phyloP scores from a whole-genome alignment of 1,140 invertebrate genomes.

The Mamestra configurata region DNA sequence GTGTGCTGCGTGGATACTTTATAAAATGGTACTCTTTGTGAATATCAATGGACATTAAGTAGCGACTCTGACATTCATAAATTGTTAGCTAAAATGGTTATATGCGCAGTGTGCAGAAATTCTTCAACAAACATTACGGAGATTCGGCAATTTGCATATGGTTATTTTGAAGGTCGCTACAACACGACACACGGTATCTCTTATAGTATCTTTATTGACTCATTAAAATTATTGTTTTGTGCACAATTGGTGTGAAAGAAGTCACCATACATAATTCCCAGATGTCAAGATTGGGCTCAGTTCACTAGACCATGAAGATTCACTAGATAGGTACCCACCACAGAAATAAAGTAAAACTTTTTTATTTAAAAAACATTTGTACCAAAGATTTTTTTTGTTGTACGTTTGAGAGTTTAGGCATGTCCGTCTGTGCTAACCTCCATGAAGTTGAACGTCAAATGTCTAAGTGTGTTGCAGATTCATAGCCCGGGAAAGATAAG shows the following conservation, averaged over 20 bases:
- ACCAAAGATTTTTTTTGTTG: too few species aligned
- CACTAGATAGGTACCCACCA: too few species aligned
- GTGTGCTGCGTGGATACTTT: not conserved
- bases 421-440: too few species aligned
- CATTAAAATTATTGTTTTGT: not conserved
- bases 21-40: constrained; percentile 28
- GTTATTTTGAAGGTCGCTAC: constrained; percentile 2
- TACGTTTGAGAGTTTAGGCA: too few species aligned
- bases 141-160: constrained; percentile 26
- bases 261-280: too few species aligned
- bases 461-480: too few species aligned
- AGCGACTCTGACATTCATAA: constrained; percentile 27
- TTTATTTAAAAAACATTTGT: too few species aligned
- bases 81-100: constrained; percentile 44
- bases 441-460: too few species aligned
- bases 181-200: not conserved
- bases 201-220: not conserved
- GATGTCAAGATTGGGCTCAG: too few species aligned
- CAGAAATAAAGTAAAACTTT: too few species aligned
- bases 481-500: too few species aligned
- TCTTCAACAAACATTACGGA: constrained; percentile 29
- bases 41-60: constrained; percentile 47
- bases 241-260: not conserved
- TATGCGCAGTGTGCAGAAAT: constrained; percentile 28
- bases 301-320: too few species aligned